Base-by-base conservation (phyloP, 2,113 vertebrate species). In the Microtus oregoni region DNA sequence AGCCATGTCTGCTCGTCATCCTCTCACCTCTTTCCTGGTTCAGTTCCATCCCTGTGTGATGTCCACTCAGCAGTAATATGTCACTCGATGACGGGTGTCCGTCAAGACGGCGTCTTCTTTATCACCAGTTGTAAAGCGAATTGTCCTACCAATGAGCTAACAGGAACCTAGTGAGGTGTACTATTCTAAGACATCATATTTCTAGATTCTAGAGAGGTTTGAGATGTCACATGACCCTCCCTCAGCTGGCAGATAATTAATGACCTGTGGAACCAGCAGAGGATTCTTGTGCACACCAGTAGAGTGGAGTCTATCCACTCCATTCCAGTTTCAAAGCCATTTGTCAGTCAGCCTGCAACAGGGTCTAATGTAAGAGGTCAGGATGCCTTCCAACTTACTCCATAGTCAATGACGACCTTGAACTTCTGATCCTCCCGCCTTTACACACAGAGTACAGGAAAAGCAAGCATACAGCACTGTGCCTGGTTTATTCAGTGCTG, bases 221-320 rank as follows among this genome's bases (percentile, higher is more conserved):
- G 13, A 87, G 26, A 58, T 38, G 52, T 20, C 44, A 28, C 35
- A 13, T 38, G 38, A 14, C 88, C 38, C n/a, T 73, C 83, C 47
- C n/a, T 78, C 75, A 0, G 0, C 20, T 4, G 5, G 13, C 30
- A n/a, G 41, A 17, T 14, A 38, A 28, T 50, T n/a, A 14, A 50
- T 19, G n/a, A 82, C 10, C 10, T 10, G 0, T 50, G 32, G 72
- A 55, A 52, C 7, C 2, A 7, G 38, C 86, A 61, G 58, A 41
- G 0, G 15, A 13, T 47, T 55, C 38, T 52, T 19, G 26, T 0
- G 5, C 0, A 3, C 0, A 13, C 35, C 4, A 14, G 22, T 47
- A 5, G 14, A 3, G 13, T 82, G 5, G 44, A 52, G 6, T 26
- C 3, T 41, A 2, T 72, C n/a, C n/a, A n/a, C n/a, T n/a, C 61